A percentile compares a stretch with the other conserved stretches of the same genome.
Evolutionary conservation across 2,888 invertebrate genomes (phyloP).

Genomic region (Polyommatus icarus): DNA sequence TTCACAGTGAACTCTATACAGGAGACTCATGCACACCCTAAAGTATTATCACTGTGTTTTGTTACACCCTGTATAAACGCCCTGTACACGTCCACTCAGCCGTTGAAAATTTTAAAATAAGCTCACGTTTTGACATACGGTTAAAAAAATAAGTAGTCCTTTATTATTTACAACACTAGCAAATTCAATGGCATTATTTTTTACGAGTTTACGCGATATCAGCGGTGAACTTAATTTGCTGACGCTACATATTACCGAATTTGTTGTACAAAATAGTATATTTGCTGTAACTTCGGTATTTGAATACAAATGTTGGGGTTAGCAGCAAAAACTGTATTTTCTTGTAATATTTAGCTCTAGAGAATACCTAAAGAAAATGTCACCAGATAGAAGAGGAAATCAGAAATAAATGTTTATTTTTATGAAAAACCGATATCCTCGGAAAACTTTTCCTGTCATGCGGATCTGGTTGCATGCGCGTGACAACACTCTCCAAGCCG

Average conservation of each 20-base stretch:
- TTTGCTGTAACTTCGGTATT: background rate
- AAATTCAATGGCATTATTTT: background rate
- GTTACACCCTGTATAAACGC: no score
- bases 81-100: no score
- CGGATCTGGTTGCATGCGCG: no score
- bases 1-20: no score
- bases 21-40: no score
- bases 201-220: background rate
- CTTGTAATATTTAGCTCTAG: background rate
- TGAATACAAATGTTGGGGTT: background rate
- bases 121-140: no score
- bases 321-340: background rate
- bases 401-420: background rate
- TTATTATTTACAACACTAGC: background rate
- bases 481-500: no score
- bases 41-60: no score
- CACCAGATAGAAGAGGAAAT: background rate
- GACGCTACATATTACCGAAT: background rate
- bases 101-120: no score
- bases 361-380: background rate
- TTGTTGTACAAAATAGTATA: background rate
- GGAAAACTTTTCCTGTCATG: no score
- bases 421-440: no score
- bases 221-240: background rate
- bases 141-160: no score